These are phyloP conservation scores for Triplophysa dalaica DNA, from an alignment of 2,113 vertebrate species.

Conservation along the genomic window DNA sequence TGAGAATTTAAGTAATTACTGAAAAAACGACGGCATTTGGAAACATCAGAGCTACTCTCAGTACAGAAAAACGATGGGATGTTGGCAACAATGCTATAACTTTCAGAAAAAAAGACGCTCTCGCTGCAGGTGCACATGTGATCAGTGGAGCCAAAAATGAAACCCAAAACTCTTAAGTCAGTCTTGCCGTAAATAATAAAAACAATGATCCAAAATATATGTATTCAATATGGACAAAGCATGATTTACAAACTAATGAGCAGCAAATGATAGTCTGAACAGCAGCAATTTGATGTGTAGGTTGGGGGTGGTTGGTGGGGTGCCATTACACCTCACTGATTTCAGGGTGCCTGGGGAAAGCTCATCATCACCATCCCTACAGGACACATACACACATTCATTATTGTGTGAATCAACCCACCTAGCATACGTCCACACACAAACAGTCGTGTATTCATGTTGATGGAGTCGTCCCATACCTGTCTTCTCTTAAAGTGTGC, in stretches of 20 bases:
- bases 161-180: background rate
- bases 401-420: slow-evolving; percentile 34
- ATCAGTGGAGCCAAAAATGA: background rate
- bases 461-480: background rate
- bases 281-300: background rate
- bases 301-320: background rate
- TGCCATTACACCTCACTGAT: slow-evolving; percentile 7
- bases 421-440: background rate
- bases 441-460: background rate
- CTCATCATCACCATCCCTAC: slow-evolving; percentile 48
- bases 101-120: background rate
- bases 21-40: too few relatives aligned
- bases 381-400: slow-evolving; percentile 49
- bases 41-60: too few relatives aligned
- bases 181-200: background rate
- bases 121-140: background rate
- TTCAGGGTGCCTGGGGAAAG: slow-evolving; percentile 29
- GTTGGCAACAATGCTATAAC: too few relatives aligned
- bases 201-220: background rate
- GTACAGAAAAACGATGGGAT: too few relatives aligned
- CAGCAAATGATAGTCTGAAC: background rate
- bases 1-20: too few relatives aligned
- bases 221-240: background rate
- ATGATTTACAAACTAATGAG: background rate
- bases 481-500: background rate